A percentile compares a stretch with the other conserved stretches of the same genome.
phyloP scores from a whole-genome alignment of 2,888 invertebrate genomes.

The Ectemnius lituratus region DNA sequence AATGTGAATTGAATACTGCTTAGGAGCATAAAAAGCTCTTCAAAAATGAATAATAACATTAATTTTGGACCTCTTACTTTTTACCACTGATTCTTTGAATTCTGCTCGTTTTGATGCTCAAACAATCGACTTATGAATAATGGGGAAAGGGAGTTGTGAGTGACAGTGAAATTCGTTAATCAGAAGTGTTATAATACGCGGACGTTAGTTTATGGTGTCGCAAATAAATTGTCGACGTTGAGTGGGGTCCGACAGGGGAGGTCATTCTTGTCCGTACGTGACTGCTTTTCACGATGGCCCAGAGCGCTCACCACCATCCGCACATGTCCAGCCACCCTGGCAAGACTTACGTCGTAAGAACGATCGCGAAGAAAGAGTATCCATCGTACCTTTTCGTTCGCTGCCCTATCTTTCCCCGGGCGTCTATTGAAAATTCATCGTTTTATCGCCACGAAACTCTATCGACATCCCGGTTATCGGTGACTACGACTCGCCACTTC shows the following conservation, averaged over 20 bases:
- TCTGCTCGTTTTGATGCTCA: too few species aligned
- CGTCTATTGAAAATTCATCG: slow-evolving; percentile 60
- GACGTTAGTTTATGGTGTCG: slow-evolving; percentile 58
- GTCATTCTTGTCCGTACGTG: slow-evolving; percentile 66
- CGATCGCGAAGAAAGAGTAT: slow-evolving; percentile 31
- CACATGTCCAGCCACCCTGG: slow-evolving; percentile 28
- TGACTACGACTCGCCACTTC: slow-evolving; percentile 4
- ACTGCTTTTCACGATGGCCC: slow-evolving; percentile 56
- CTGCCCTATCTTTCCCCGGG: slow-evolving; percentile 21
- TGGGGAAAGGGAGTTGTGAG: slow-evolving; percentile 1
- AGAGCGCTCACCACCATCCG: not conserved
- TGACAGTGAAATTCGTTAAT: slow-evolving; percentile 60
- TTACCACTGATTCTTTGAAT: not conserved
- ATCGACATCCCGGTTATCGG: slow-evolving; percentile 49
- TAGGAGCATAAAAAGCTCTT: too few species aligned
- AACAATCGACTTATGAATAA: too few species aligned
- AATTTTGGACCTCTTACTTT: too few species aligned
- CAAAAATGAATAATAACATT: too few species aligned
- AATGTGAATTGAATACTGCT: too few species aligned
- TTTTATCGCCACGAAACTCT: slow-evolving; percentile 51
- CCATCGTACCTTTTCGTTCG: slow-evolving; percentile 42
- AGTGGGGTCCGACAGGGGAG: slow-evolving; percentile 57
- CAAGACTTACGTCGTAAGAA: slow-evolving; percentile 35
- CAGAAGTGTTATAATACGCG: slow-evolving; percentile 59
- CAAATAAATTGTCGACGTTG: slow-evolving; percentile 67